These are phyloP conservation scores for Anarsia innoxiella DNA, from an alignment of 2,888 invertebrate genomes.

Conservation along the genomic window DNA sequence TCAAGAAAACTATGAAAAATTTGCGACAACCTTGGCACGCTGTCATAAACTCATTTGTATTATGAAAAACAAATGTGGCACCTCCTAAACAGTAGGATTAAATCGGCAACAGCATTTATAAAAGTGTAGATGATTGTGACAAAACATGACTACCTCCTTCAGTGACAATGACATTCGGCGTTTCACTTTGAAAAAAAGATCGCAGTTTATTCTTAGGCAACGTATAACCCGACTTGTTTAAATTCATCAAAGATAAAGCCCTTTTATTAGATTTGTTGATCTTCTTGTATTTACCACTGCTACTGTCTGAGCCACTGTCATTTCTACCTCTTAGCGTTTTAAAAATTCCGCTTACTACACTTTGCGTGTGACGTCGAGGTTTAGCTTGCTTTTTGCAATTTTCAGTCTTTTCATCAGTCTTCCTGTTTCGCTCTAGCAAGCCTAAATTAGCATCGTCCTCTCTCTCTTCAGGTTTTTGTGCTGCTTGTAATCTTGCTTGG, in stretches of 20 bases:
- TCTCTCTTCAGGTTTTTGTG: slow-evolving; percentile 29
- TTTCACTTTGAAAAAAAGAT: slow-evolving; percentile 63
- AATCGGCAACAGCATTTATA: too few relatives aligned
- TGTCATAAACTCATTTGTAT: too few relatives aligned
- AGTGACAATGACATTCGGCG: slow-evolving; percentile 66
- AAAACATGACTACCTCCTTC: slow-evolving; percentile 64
- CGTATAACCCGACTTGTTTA: slow-evolving; percentile 52
- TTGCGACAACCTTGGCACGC: too few relatives aligned
- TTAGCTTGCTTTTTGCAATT: slow-evolving; percentile 56
- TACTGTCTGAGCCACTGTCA: slow-evolving; percentile 56
- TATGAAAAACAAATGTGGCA: too few relatives aligned
- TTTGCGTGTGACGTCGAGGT: slow-evolving; percentile 43
- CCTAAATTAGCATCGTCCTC: slow-evolving; percentile 49
- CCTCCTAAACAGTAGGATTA: too few relatives aligned
- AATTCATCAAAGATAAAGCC: slow-evolving; percentile 54
- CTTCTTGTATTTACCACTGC: slow-evolving; percentile 65
- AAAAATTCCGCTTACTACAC: slow-evolving; percentile 51
- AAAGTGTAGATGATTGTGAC: slow-evolving; percentile 31
- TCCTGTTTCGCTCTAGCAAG: slow-evolving; percentile 53
- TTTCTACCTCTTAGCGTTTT: slow-evolving; percentile 53
- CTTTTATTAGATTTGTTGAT: slow-evolving; percentile 66
- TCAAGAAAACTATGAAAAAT: too few relatives aligned
- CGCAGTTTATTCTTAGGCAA: slow-evolving; percentile 53
- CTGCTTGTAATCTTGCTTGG: slow-evolving; percentile 52
- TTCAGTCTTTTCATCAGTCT: slow-evolving; percentile 34